Percentiles rank a stretch among this genome's conserved stretches.
phyloP scores from a whole-genome alignment of 2,797 vertebrate genomes.

The Tachyglossus aculeatus region DNA sequence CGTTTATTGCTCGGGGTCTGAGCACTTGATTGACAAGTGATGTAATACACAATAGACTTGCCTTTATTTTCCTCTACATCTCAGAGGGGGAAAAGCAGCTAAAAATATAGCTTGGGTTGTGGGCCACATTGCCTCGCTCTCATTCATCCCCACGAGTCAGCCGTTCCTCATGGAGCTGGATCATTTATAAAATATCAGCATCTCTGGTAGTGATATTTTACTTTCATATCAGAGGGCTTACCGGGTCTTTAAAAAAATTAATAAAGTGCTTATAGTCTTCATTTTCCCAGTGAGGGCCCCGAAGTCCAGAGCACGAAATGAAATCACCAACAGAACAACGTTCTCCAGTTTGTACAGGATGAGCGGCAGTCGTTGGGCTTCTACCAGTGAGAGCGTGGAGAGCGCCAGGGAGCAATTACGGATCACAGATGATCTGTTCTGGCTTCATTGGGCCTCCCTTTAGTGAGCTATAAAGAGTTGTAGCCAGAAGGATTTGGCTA shows the following conservation, averaged over 20 bases:
- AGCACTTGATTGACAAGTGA: conserved; percentile 62
- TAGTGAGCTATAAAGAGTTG: conserved; percentile 56
- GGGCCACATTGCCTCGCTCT: conserved; percentile 57
- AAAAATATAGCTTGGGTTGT: conserved; percentile 66
- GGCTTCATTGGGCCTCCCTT: conserved; percentile 56
- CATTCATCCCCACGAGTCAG: conserved; percentile 53
- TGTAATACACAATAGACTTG: conserved; percentile 46
- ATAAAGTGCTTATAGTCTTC: conserved; percentile 74
- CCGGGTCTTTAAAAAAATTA: conserved; percentile 67
- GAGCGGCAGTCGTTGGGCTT: conserved; percentile 48
- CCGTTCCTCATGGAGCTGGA: conserved; percentile 52
- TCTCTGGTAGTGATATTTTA: conserved; percentile 65
- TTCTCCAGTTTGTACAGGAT: conserved; percentile 66
- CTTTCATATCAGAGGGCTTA: conserved; percentile 65
- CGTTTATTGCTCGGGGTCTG: conserved; percentile 31
- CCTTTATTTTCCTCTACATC: conserved; percentile 54
- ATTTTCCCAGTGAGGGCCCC: conserved; percentile 73
- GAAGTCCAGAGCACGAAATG: conserved; percentile 67
- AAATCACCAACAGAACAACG: conserved; percentile 72
- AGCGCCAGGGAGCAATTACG: conserved; percentile 39
- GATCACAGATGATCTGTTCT: conserved; percentile 61
- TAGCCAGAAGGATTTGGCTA: conserved; percentile 45
- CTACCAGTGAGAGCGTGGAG: conserved; percentile 57
- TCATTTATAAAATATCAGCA: conserved; percentile 72
- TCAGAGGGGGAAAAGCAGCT: conserved; percentile 66